phyloP scores from a whole-genome alignment of 1,140 invertebrate genomes.

The Neodiprion virginianus region DNA sequence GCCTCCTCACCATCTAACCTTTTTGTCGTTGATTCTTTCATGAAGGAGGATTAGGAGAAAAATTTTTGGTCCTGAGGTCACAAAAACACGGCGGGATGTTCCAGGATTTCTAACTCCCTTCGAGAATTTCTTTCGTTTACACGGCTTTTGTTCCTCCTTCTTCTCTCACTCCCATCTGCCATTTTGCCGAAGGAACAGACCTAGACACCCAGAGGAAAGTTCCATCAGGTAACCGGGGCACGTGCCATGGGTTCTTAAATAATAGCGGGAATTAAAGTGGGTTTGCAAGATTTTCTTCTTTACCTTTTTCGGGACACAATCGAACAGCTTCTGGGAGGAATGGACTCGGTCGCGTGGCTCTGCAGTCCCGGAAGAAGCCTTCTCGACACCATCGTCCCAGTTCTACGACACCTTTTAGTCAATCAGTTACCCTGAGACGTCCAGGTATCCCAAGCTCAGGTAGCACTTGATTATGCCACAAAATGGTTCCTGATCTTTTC shows the following conservation, averaged over 20 bases:
- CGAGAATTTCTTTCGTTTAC: background rate
- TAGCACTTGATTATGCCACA: constrained; percentile 36
- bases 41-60: background rate
- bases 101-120: background rate
- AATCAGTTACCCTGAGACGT: constrained; percentile 30
- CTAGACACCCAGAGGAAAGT: constrained; percentile 17
- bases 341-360: constrained; percentile 40
- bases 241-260: constrained; percentile 45
- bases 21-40: background rate
- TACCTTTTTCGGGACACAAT: constrained; percentile 31
- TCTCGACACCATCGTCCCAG: background rate
- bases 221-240: constrained; percentile 31
- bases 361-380: constrained; percentile 19
- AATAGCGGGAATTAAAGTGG: constrained; percentile 51
- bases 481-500: constrained; percentile 23
- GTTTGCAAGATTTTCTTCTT: constrained; percentile 28
- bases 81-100: background rate
- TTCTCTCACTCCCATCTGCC: background rate
- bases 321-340: constrained; percentile 14
- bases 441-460: background rate
- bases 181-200: background rate
- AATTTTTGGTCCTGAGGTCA: background rate
- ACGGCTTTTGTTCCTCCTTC: background rate
- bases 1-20: background rate
- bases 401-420: constrained; percentile 44